Base-by-base conservation (phyloP, 2,888 invertebrate genomes). In the Empis stercorea region DNA sequence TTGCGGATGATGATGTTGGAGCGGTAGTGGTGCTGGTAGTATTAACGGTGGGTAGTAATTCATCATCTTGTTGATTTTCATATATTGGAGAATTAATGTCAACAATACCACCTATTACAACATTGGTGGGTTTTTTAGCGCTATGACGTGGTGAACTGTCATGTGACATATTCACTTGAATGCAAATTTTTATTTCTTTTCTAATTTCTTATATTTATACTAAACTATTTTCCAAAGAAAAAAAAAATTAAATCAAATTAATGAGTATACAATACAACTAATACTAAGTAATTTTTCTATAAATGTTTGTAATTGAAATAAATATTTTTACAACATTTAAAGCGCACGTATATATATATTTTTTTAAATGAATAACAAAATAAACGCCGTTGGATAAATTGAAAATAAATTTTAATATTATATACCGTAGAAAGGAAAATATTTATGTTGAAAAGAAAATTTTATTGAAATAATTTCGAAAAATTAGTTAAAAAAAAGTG, bases 131-230 rank as follows among this genome's bases (percentile, higher is more conserved):
- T 40, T 27, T 40, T 49, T 51, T 52, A 45, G 57, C 57, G 50
- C 64, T 64, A 56, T 66, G 65, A 39, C 66, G 68, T 51, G 66
- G 67, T 47, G 68, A 67, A 51, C 64, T 67, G 62, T 66, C 67
- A 53, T 65, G 67, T 53, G 66, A 66, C 64, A 67, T 62, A n/a
- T 57, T 60, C 55, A 30, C 49, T 39, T 47, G 51, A 48, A 15
- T n/a, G n/a, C n/a, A n/a, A n/a, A n/a, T n/a, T 47, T 48, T 48
- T 45, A 16, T 40, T 51, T 41, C 5, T 50, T 51, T 47, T 49
- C 16, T 30, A 43, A 47, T 47, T 46, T 50, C 45, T 47, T 47
- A 34, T 51, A 20, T 37, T 46, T 44, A 20, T 36, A 36, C 23
- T 47, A 20, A 20, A 20, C 20, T 20, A 20, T 4, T 20, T 20